Conservation (phyloP, 2,797 vertebrate genomes). For the Melopsittacus undulatus region DNA sequence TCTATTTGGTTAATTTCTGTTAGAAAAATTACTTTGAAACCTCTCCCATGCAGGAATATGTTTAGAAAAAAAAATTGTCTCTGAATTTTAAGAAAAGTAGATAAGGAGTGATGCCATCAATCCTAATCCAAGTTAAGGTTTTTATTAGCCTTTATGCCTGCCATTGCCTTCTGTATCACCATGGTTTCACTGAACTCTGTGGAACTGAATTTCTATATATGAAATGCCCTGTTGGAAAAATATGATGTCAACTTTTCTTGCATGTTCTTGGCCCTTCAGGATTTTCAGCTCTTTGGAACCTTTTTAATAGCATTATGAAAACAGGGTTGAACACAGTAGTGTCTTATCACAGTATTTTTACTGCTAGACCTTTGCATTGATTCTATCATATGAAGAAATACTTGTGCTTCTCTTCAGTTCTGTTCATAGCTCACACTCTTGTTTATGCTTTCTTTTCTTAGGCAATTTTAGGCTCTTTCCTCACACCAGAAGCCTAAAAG, state of each 20-base stretch:
- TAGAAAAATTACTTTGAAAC: neutral
- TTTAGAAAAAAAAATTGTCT: neutral
- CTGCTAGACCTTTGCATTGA: neutral
- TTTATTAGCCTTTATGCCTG: neutral
- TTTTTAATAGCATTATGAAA: neutral
- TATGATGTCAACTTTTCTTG: accelerated
- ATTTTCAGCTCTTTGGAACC: neutral
- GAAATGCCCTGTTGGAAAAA: neutral
- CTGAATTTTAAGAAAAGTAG: neutral
- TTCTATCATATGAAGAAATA: neutral
- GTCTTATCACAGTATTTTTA: neutral
- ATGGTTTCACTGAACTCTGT: neutral
- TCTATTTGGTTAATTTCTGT: neutral
- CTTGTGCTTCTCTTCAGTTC: neutral
- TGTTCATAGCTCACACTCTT: neutral
- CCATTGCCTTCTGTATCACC: neutral
- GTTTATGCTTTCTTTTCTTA: conserved; percentile 29
- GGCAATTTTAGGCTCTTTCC: conserved; percentile 19
- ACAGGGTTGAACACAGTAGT: neutral
- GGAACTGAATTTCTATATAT: neutral
- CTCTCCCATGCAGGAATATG: neutral
- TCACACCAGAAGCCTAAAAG: conserved; percentile 26
- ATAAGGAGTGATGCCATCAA: neutral
- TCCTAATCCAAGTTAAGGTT: neutral
- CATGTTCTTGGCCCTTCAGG: neutral